Conservation (phyloP, 2,888 invertebrate genomes). For the Neoitamus cyanurus region DNA sequence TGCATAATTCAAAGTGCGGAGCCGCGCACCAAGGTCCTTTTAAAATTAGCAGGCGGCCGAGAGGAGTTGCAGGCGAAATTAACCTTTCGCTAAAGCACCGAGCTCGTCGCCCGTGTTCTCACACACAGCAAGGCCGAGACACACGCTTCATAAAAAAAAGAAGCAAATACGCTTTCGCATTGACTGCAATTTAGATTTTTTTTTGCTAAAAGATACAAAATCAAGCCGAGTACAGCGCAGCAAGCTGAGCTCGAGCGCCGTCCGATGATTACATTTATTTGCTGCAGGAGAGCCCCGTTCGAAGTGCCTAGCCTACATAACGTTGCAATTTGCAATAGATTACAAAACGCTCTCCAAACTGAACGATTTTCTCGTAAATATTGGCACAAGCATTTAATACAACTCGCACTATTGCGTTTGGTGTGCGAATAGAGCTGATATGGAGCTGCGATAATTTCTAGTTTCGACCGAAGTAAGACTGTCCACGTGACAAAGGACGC, state of each 20-base stretch:
- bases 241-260: background rate
- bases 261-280: conserved; percentile 1
- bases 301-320: background rate
- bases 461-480: background rate
- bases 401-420: background rate
- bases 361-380: background rate
- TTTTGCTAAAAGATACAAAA: background rate
- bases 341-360: background rate
- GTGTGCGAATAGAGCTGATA: background rate
- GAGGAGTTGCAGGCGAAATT: background rate
- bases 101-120: background rate
- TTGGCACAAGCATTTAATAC: background rate
- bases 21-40: background rate
- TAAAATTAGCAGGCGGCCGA: conserved; percentile 18
- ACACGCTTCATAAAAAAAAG: conserved; percentile 25
- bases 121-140: conserved; percentile 16
- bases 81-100: conserved; percentile 10
- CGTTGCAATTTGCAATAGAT: background rate
- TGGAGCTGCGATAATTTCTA: background rate
- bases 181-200: conserved; percentile 27
- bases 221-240: background rate
- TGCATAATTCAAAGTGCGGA: background rate
- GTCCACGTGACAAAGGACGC: conserved; percentile 14
- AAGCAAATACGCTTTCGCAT: background rate
- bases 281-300: background rate